Conservation (phyloP, 2,113 vertebrate species). For the Zosterops pallidus region DNA sequence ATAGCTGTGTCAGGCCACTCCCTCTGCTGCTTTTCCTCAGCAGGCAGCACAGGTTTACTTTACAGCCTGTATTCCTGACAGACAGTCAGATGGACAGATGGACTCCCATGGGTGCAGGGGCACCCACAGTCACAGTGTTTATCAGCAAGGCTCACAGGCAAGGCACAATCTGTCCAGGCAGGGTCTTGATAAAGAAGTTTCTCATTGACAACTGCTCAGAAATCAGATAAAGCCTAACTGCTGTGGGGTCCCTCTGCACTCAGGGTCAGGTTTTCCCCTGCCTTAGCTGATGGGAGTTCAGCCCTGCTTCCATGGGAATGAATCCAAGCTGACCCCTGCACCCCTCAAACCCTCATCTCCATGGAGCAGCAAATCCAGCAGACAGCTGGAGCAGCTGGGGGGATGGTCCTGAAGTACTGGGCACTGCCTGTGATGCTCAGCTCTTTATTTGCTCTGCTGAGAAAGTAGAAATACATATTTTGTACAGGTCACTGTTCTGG, state of each 20-base stretch:
- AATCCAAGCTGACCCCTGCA: background rate
- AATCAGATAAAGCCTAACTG: background rate
- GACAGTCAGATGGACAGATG: background rate
- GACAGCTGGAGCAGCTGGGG: background rate
- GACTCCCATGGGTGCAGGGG: background rate
- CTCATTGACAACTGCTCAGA: background rate
- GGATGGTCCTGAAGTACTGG: accelerated
- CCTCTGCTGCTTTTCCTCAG: background rate
- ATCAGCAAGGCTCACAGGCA: accelerated
- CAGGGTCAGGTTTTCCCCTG: background rate
- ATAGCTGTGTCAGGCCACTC: accelerated
- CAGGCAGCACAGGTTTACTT: background rate
- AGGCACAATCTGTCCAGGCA: background rate
- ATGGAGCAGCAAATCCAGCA: background rate
- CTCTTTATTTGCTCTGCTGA: background rate
- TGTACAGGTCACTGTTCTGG: background rate
- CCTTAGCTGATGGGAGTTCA: accelerated
- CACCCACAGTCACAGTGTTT: accelerated
- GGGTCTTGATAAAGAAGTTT: background rate
- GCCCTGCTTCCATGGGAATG: background rate
- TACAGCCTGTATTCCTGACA: background rate
- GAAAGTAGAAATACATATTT: background rate
- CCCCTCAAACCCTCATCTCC: background rate
- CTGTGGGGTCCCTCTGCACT: background rate
- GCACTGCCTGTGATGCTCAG: background rate